Percentiles rank a stretch among this genome's conserved stretches.
phyloP scores from a whole-genome alignment of 1,140 invertebrate genomes.

The Drosophila bifasciata region DNA sequence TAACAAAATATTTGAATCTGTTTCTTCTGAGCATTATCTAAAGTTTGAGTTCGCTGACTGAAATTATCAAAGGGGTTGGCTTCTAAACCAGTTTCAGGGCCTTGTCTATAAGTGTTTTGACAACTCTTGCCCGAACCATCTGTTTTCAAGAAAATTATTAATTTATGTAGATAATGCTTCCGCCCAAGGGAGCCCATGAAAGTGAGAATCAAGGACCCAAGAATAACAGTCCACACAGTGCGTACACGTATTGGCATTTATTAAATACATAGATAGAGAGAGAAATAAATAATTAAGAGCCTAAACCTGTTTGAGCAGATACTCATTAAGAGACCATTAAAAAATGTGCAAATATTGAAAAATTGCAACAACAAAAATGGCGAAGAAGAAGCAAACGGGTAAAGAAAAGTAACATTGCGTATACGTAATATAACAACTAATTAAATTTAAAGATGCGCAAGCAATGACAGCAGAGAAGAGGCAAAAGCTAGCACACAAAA shows the following conservation, averaged over 20 bases:
- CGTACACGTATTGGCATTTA: slow-evolving; percentile 56
- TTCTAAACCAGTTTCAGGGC: slow-evolving; percentile 39
- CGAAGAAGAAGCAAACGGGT: slow-evolving; percentile 6
- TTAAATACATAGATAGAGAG: not conserved
- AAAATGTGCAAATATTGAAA: slow-evolving; percentile 56
- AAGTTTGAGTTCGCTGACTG: slow-evolving; percentile 41
- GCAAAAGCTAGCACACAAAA: slow-evolving; percentile 11
- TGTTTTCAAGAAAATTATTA: slow-evolving; percentile 43
- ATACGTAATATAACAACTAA: slow-evolving; percentile 50
- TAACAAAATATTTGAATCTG: slow-evolving; percentile 17
- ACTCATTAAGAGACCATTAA: slow-evolving; percentile 57
- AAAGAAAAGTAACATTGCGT: slow-evolving; percentile 29
- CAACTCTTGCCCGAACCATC: slow-evolving; percentile 26
- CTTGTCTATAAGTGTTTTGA: slow-evolving; percentile 6
- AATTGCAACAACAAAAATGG: slow-evolving; percentile 38
- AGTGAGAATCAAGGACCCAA: slow-evolving; percentile 16
- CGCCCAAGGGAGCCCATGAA: slow-evolving; percentile 23
- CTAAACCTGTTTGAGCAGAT: slow-evolving; percentile 31
- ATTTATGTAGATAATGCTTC: slow-evolving; percentile 43
- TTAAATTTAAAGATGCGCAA: slow-evolving; percentile 41
- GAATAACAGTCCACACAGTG: slow-evolving; percentile 21
- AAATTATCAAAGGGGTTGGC: slow-evolving; percentile 30
- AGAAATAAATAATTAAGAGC: not conserved
- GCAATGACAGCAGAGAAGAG: slow-evolving; percentile 29
- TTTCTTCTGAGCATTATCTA: slow-evolving; percentile 11